These are phyloP conservation scores for Strix aluco DNA, from an alignment of 2,113 vertebrate species.

Conservation along the genomic window DNA sequence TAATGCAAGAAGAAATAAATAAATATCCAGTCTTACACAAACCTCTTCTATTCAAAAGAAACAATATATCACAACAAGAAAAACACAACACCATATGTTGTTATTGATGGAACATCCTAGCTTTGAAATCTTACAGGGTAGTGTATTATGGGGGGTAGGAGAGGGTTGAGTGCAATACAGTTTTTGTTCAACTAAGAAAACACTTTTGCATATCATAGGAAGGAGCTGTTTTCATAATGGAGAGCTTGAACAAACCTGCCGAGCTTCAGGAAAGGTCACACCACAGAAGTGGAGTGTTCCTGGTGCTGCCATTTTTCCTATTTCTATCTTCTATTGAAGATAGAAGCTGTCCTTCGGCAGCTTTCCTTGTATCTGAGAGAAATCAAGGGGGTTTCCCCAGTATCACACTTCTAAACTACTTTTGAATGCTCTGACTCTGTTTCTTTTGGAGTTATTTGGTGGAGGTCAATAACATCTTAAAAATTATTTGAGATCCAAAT, in stretches of 20 bases:
- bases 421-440: background rate
- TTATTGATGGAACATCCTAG: background rate
- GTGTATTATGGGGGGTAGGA: background rate
- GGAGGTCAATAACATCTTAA: background rate
- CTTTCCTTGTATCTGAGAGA: background rate
- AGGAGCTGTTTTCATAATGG: background rate
- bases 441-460: background rate
- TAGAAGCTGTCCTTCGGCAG: background rate
- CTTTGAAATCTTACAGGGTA: background rate
- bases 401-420: background rate
- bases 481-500: background rate
- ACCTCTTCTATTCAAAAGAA: background rate
- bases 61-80: background rate
- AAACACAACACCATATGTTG: background rate
- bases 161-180: background rate
- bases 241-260: background rate
- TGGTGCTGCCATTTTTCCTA: background rate
- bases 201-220: background rate
- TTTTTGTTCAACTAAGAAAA: background rate
- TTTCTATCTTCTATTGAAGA: background rate
- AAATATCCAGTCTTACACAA: background rate
- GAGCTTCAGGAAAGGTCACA: background rate
- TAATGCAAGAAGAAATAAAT: background rate
- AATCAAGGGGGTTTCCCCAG: background rate
- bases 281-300: background rate